Evolutionary conservation across 2,797 vertebrate genomes (phyloP).

Genomic region (Anisognathus igniventris): DNA sequence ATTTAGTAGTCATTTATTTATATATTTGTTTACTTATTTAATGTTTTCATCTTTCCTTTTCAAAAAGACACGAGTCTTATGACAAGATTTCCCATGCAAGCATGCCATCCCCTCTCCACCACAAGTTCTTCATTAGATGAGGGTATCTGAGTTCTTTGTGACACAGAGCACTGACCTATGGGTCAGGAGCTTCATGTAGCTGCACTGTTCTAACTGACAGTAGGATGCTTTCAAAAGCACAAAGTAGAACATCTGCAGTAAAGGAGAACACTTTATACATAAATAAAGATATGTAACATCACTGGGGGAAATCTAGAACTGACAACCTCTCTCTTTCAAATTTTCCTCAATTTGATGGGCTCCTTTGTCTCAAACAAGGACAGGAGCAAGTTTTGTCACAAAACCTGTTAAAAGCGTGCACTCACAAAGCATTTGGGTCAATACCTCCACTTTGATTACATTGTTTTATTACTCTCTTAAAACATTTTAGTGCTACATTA

Average conservation of each 20-base stretch:
- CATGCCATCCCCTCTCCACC: background rate
- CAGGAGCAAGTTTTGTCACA: background rate
- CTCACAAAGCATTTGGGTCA: background rate
- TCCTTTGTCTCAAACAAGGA: background rate
- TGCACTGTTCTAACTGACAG: background rate
- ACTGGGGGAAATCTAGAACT: background rate
- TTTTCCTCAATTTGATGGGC: background rate
- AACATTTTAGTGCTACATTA: background rate
- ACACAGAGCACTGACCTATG: background rate
- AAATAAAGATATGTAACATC: background rate
- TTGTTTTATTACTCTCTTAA: background rate
- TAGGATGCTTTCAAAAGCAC: background rate
- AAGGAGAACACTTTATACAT: background rate
- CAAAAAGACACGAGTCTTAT: background rate
- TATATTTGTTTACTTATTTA: background rate
- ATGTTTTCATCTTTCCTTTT: background rate
- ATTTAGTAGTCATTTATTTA: background rate
- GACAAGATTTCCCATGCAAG: background rate
- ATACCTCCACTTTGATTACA: background rate
- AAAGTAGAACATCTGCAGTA: background rate
- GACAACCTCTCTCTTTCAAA: background rate
- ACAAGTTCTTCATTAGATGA: background rate
- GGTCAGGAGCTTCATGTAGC: background rate
- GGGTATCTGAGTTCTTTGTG: background rate
- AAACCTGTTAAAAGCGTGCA: background rate